A percentile compares a stretch with the other conserved stretches of the same genome.
phyloP scores from a whole-genome alignment of 1,140 invertebrate genomes.

The Drosophila subpulchrella region DNA sequence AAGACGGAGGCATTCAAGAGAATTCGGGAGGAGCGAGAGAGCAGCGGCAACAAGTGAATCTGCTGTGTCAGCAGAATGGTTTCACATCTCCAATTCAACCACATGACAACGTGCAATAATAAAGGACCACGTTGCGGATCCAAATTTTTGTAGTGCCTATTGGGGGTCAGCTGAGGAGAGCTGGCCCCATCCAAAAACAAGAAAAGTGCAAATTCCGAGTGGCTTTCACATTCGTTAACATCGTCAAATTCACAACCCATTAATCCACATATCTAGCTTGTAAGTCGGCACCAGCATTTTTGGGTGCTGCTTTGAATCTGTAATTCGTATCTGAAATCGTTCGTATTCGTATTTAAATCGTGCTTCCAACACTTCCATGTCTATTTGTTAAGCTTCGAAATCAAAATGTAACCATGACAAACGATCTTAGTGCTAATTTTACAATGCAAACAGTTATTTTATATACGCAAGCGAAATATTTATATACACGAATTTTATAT shows the following conservation, averaged over 20 bases:
- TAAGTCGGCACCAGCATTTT: slow-evolving; percentile 18
- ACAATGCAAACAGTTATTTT: slow-evolving; percentile 57
- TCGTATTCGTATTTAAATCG: slow-evolving; percentile 29
- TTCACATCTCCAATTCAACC: slow-evolving; percentile 1
- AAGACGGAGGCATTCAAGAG: slow-evolving; percentile 96
- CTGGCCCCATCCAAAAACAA: slow-evolving; percentile 14
- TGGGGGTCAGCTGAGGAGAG: slow-evolving; percentile 1
- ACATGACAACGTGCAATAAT: slow-evolving; percentile 57
- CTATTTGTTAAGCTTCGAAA: slow-evolving; percentile 43
- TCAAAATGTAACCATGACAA: slow-evolving; percentile 55
- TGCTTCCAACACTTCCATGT: slow-evolving; percentile 66
- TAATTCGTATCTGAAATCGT: slow-evolving; percentile 17
- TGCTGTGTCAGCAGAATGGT: neutral
- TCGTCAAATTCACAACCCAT: slow-evolving; percentile 22
- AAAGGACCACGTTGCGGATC: slow-evolving; percentile 48
- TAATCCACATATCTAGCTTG: slow-evolving; percentile 33
- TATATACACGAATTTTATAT: slow-evolving; percentile 76
- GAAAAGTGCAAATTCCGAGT: slow-evolving; percentile 58
- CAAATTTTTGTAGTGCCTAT: slow-evolving; percentile 56
- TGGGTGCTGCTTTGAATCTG: slow-evolving; percentile 7
- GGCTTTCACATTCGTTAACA: slow-evolving; percentile 48
- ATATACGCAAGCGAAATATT: slow-evolving; percentile 60
- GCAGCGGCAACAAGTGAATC: slow-evolving; percentile 15
- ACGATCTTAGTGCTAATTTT: slow-evolving; percentile 71
- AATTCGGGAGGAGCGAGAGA: slow-evolving; percentile 90